phyloP scores from a whole-genome alignment of 2,797 vertebrate species.

The Vireo griseus region DNA sequence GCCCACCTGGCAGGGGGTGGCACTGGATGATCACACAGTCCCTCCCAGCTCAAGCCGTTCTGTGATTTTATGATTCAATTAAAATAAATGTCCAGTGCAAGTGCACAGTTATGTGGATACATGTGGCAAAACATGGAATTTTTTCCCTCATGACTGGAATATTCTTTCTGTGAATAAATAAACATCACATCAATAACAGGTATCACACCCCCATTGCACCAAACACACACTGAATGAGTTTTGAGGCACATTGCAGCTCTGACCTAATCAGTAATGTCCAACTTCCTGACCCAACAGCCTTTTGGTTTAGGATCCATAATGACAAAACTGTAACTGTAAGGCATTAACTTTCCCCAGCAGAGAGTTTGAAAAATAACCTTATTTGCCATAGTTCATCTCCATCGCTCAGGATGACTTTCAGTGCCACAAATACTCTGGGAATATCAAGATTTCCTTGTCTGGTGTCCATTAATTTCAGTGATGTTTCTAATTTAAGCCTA shows the following conservation, averaged over 20 bases:
- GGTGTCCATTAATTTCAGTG: background rate
- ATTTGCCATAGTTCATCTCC: background rate
- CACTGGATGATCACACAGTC: background rate
- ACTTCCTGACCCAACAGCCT: background rate
- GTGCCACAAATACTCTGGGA: background rate
- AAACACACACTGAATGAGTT: background rate
- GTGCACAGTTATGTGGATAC: background rate
- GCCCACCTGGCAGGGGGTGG: background rate
- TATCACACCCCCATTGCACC: background rate
- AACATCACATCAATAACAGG: background rate
- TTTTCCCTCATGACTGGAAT: background rate
- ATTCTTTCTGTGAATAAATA: background rate
- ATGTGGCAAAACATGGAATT: background rate
- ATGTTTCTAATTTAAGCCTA: background rate
- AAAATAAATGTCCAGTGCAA: background rate
- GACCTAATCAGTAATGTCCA: background rate
- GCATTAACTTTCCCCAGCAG: background rate
- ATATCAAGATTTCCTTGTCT: background rate
- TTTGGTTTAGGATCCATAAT: background rate
- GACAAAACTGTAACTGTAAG: background rate
- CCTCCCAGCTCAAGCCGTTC: background rate
- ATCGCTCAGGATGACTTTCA: background rate
- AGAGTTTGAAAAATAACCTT: background rate
- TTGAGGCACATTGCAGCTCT: background rate
- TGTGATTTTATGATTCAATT: background rate